These are phyloP conservation scores for Perodicticus potto DNA, from an alignment of 2,797 vertebrate genomes.

Conservation along the genomic window DNA sequence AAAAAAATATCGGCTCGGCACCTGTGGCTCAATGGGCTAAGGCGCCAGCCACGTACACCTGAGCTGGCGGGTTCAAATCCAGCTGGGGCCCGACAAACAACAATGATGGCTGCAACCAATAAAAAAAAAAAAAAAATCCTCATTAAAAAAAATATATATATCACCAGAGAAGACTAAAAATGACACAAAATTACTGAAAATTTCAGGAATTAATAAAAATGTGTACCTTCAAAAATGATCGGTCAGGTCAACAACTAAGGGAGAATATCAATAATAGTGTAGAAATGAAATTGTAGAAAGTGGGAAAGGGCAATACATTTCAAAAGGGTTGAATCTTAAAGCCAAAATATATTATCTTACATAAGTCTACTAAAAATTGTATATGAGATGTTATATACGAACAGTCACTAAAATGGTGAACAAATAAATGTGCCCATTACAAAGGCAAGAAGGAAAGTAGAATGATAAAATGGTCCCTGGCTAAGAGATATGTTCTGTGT, in stretches of 20 bases:
- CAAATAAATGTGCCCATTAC: background rate
- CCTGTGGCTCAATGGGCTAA: no score
- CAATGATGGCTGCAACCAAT: no score
- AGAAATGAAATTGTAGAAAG: conserved; percentile 18
- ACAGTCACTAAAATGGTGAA: background rate
- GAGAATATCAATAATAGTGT: background rate
- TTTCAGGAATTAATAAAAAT: conserved; percentile 62
- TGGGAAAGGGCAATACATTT: background rate
- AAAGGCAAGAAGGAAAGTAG: background rate
- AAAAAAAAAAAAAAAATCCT: conserved; percentile 44
- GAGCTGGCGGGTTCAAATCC: no score
- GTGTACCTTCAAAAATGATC: conserved; percentile 14
- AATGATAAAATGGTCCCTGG: background rate
- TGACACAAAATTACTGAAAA: background rate
- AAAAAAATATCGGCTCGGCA: no score
- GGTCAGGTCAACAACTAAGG: background rate
- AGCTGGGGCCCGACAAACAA: no score
- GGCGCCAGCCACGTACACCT: no score
- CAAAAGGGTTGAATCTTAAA: background rate
- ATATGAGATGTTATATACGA: background rate
- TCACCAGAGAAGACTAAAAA: conserved; percentile 30
- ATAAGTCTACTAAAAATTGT: conserved; percentile 1
- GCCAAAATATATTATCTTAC: conserved; percentile 27
- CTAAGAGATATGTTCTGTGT: background rate
- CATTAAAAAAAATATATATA: conserved; percentile 51